phyloP scores from a whole-genome alignment of 2,113 vertebrate species.

The Aplodontia rufa region DNA sequence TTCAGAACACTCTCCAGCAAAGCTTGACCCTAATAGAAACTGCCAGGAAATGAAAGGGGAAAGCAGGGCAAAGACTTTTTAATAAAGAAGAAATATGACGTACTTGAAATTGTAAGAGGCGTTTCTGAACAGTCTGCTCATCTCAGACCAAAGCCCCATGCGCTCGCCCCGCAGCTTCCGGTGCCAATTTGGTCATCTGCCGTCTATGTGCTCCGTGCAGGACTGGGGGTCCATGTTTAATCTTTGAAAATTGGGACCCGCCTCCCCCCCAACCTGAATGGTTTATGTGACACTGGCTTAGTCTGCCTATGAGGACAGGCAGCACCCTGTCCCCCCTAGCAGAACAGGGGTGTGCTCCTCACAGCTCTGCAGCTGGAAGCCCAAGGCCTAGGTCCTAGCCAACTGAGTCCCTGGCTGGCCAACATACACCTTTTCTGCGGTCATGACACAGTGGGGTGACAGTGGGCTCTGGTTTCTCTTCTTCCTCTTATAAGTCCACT shows the following conservation, averaged over 20 bases:
- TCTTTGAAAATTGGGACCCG: background rate
- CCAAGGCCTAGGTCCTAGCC: fast-evolving
- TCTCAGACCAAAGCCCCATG: background rate
- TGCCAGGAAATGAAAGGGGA: background rate
- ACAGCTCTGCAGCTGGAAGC: background rate
- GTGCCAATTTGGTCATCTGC: background rate
- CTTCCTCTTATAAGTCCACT: background rate
- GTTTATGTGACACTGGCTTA: no score
- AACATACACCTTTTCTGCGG: fast-evolving
- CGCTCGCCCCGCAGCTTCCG: no score
- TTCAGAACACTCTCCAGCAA: background rate
- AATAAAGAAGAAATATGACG: background rate
- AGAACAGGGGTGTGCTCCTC: background rate
- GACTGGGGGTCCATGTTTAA: background rate
- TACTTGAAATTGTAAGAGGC: background rate
- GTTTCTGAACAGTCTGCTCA: background rate
- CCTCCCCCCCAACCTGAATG: background rate
- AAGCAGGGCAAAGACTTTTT: background rate
- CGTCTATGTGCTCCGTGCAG: background rate
- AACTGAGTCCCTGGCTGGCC: background rate
- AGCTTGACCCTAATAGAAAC: background rate
- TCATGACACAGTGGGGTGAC: background rate
- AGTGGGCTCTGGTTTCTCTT: background rate
- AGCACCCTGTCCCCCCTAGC: no score
- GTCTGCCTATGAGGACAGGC: no score